Evolutionary conservation across 2,113 vertebrate species (phyloP).

Genomic region (Miniopterus natalensis): DNA sequence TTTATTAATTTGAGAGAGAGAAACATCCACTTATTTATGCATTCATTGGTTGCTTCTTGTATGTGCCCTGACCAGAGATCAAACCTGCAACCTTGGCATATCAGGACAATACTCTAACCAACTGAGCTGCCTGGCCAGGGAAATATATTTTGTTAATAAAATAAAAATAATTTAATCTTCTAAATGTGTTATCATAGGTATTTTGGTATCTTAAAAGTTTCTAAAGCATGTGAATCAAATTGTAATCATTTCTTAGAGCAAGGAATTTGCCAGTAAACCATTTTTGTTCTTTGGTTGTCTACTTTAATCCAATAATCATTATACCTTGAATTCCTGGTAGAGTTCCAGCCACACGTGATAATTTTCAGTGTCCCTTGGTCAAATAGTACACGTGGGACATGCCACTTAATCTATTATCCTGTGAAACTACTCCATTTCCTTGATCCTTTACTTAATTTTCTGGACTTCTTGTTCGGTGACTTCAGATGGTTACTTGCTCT

Average conservation of each 20-base stretch:
- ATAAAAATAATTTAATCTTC: constrained; percentile 23
- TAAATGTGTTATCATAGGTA: background rate
- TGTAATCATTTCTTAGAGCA: background rate
- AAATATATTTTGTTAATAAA: constrained; percentile 43
- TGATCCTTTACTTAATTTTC: constrained; percentile 15
- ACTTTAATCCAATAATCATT: constrained; percentile 29
- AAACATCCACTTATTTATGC: no score
- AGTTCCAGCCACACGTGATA: background rate
- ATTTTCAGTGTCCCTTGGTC: constrained; percentile 7
- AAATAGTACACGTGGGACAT: background rate
- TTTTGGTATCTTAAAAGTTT: constrained; percentile 26
- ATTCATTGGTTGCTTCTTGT: no score
- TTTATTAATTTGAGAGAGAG: no score
- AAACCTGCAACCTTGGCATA: background rate
- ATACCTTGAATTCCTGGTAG: background rate
- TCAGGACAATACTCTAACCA: background rate
- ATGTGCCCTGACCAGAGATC: background rate
- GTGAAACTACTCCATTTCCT: background rate
- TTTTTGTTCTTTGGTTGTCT: constrained; percentile 20
- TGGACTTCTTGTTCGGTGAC: background rate
- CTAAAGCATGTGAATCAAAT: constrained; percentile 10
- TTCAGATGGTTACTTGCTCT: background rate
- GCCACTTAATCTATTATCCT: constrained; percentile 11
- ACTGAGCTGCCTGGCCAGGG: background rate
- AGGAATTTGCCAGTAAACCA: constrained; percentile 21